Conservation (phyloP, 2,797 vertebrate species). For the Rhinella marina region DNA sequence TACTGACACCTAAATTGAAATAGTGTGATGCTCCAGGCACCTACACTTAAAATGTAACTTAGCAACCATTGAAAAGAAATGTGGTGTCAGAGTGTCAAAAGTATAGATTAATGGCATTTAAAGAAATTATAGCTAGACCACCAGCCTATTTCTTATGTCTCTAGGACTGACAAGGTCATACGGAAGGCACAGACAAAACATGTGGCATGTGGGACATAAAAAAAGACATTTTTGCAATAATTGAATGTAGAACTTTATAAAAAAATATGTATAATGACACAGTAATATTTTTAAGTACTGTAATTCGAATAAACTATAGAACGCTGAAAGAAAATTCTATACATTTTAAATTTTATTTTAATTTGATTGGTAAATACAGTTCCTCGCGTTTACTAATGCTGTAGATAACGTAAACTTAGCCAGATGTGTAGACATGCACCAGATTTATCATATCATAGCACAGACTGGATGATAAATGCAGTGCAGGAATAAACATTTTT, state of each 20-base stretch:
- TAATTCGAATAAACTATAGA: background rate
- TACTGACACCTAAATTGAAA: conserved; percentile 22
- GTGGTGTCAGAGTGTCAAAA: conserved; percentile 6
- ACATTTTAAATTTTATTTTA: background rate
- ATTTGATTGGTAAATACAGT: background rate
- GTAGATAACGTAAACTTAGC: too few species aligned
- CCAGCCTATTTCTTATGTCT: background rate
- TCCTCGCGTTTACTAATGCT: too few species aligned
- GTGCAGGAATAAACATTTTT: too few species aligned
- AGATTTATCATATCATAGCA: too few species aligned
- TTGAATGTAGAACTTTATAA: background rate
- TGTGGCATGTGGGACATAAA: background rate
- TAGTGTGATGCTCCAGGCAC: background rate
- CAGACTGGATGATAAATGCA: too few species aligned
- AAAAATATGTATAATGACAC: background rate
- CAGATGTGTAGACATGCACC: too few species aligned
- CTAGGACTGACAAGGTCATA: conserved; percentile 7
- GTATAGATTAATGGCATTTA: conserved; percentile 17
- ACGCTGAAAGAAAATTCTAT: background rate
- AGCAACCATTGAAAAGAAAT: background rate
- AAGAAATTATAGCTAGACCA: background rate
- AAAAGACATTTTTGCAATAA: background rate
- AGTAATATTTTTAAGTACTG: too few species aligned
- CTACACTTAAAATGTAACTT: conserved; percentile 21
- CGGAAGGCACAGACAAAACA: background rate